A percentile compares a stretch with the other conserved stretches of the same genome.
Conservation (phyloP, 2,113 vertebrate genomes). For the Proteles cristata region DNA sequence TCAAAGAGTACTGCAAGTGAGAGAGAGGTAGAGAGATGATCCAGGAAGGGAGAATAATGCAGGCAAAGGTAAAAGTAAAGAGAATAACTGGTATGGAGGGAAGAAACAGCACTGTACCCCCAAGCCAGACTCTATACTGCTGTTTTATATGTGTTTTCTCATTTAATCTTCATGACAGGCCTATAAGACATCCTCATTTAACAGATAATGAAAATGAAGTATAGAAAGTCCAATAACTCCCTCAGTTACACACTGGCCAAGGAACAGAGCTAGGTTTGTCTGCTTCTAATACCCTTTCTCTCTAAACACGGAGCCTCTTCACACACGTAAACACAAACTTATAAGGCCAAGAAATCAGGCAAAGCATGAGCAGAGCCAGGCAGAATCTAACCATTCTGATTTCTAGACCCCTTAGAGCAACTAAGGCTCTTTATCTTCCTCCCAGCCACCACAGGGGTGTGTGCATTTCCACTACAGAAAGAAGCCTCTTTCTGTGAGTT, state of each 20-base stretch:
- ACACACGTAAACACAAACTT: neutral
- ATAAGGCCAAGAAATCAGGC: neutral
- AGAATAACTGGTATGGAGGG: neutral
- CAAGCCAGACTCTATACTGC: neutral
- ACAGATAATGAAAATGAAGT: conserved; percentile 5
- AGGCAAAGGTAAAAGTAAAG: neutral
- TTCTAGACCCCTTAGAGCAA: neutral
- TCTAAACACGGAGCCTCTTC: neutral
- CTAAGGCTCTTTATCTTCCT: neutral
- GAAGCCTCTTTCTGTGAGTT: neutral
- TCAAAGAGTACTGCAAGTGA: neutral
- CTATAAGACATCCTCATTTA: conserved; percentile 8
- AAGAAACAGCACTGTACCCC: neutral
- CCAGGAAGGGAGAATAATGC: neutral
- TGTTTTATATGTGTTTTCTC: neutral
- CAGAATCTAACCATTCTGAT: neutral
- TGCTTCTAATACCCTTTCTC: neutral
- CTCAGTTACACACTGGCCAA: neutral
- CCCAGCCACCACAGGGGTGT: neutral
- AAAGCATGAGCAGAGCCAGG: neutral
- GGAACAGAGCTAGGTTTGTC: neutral
- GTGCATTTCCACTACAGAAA: conserved; percentile 18
- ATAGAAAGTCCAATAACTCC: neutral
- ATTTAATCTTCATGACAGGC: conserved; percentile 1
- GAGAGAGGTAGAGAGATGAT: neutral